A percentile compares a stretch with the other conserved stretches of the same genome.
Evolutionary conservation across 2,888 invertebrate species (phyloP).

Genomic region (Phaedon cochleariae): DNA sequence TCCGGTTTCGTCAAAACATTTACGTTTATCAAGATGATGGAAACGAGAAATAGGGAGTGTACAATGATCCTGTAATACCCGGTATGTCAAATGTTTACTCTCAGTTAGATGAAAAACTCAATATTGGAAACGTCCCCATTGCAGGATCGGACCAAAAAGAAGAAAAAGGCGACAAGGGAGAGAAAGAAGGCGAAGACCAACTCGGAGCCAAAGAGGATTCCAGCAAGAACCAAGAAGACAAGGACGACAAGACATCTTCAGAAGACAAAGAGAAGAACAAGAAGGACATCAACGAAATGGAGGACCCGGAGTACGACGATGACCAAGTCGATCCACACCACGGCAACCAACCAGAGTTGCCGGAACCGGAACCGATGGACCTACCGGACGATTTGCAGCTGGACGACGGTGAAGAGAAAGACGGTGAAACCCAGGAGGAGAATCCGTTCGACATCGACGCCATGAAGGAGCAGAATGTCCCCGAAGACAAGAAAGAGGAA

Average conservation of each 20-base stretch:
- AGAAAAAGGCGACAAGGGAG: slow-evolving; percentile 66
- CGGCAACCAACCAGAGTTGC: slow-evolving; percentile 78
- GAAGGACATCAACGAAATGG: slow-evolving; percentile 82
- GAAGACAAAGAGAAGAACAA: slow-evolving; percentile 64
- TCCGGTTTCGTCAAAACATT: no score
- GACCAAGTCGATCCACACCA: slow-evolving; percentile 86
- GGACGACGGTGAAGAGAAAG: slow-evolving; percentile 75
- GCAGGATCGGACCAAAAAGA: slow-evolving; percentile 48
- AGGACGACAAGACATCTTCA: slow-evolving; percentile 66
- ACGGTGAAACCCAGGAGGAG: slow-evolving; percentile 72
- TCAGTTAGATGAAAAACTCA: no score
- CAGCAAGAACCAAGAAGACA: slow-evolving; percentile 59
- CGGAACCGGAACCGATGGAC: slow-evolving; percentile 87
- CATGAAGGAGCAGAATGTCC: slow-evolving; percentile 70
- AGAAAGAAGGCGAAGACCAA: slow-evolving; percentile 73
- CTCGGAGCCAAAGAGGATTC: slow-evolving; percentile 78
- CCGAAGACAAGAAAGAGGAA: slow-evolving; percentile 59
- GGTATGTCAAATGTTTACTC: no score
- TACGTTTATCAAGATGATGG: no score
- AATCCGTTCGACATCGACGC: slow-evolving; percentile 88
- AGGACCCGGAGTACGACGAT: slow-evolving; percentile 82
- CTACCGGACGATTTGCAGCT: slow-evolving; percentile 87
- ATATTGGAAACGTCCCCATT: no score
- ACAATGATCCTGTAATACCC: no score
- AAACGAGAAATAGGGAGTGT: no score